phyloP scores from a whole-genome alignment of 2,797 vertebrate species.

The Schizopygopsis malacanthus region DNA sequence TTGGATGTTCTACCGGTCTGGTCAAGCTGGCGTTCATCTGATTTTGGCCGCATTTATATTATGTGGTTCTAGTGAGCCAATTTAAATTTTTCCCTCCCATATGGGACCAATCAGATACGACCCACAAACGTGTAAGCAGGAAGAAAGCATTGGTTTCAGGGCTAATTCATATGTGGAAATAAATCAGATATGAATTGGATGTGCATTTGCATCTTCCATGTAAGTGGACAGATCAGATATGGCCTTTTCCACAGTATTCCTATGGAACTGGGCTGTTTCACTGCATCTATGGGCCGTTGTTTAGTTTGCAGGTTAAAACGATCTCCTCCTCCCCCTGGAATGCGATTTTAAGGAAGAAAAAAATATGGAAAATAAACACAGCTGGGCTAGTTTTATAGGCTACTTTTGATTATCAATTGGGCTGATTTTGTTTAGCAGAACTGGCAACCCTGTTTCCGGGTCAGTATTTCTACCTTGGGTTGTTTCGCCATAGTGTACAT shows the following conservation, averaged over 20 bases:
- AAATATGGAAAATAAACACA: neutral
- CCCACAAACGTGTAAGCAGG: neutral
- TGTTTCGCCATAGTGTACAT: too few relatives aligned
- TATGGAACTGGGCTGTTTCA: neutral
- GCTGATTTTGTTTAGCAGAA: too few relatives aligned
- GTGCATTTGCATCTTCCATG: neutral
- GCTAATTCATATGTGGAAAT: neutral
- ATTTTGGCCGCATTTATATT: neutral
- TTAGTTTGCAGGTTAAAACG: neutral
- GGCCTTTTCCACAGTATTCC: neutral
- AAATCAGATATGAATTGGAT: neutral
- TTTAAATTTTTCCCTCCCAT: neutral
- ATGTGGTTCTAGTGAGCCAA: neutral
- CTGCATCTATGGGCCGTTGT: neutral
- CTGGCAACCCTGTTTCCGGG: too few relatives aligned
- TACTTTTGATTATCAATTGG: too few relatives aligned
- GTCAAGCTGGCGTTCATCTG: neutral
- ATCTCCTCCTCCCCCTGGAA: neutral
- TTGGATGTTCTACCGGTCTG: neutral
- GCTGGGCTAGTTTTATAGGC: too few relatives aligned
- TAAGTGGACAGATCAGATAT: neutral
- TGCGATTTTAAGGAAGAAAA: neutral
- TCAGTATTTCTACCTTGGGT: too few relatives aligned
- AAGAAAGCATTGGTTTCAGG: neutral
- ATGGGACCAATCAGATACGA: neutral